Evolutionary conservation across 2,113 vertebrate genomes (phyloP).

Genomic region (Rhabdornis inornatus): DNA sequence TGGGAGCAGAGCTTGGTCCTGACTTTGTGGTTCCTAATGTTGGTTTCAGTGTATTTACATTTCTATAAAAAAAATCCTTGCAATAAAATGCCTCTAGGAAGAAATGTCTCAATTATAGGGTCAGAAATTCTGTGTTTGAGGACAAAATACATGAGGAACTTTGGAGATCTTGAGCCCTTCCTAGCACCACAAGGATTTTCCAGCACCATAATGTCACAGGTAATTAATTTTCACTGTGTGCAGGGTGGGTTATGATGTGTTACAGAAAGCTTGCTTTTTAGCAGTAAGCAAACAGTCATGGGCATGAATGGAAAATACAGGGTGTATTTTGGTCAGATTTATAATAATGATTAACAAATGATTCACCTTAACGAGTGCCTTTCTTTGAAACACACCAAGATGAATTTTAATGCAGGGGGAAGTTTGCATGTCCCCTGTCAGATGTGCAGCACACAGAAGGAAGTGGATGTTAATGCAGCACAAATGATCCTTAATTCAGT

Average conservation of each 20-base stretch:
- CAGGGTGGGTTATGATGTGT: neutral
- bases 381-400: neutral
- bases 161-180: neutral
- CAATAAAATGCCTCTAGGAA: neutral
- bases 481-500: conserved; percentile 24
- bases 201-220: neutral
- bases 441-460: neutral
- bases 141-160: neutral
- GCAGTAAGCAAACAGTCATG: neutral
- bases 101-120: neutral
- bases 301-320: neutral
- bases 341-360: conserved; percentile 45
- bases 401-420: neutral
- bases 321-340: neutral
- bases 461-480: conserved; percentile 41
- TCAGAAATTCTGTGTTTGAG: neutral
- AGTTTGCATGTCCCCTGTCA: neutral
- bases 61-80: neutral
- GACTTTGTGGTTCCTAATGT: neutral
- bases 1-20: too few species aligned
- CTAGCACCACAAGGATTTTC: neutral
- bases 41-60: neutral
- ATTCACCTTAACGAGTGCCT: conserved; percentile 19
- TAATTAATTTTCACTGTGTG: neutral
- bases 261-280: neutral